Evolutionary conservation across 2,113 vertebrate species (phyloP), one percentile per base, ranked within the genome.

Genomic region (Junco hyemalis): DNA sequence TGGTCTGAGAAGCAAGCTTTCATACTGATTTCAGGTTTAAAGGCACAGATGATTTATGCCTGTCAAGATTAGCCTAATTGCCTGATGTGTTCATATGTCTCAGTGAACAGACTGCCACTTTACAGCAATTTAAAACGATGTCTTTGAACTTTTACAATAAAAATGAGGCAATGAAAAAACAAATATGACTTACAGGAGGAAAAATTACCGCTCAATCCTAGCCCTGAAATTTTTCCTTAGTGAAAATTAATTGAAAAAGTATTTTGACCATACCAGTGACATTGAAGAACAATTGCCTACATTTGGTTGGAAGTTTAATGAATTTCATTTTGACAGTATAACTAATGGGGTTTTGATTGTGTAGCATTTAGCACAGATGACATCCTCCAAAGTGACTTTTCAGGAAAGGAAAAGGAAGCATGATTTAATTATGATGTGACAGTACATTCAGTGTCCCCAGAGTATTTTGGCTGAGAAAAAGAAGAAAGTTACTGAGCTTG

Each of bases 281-380:
- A 74, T 18, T 77, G 80, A 93, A 78, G 82, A 90, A 86, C 38
- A 92, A 86, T 83, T 77, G n/a, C 44, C 47, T 86, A 59, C 35
- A 68, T 83, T 86, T 3, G 1, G 20, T 23, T 70, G 28, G 64
- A 94, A 86, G 38, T 86, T 65, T 38, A 92, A 92, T 70, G 64
- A 90, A 83, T 81, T 81, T 65, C 18, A 22, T 86, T 90, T 88
- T 96, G 79, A 92, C 82, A 88, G 35, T 78, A 42, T 44, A 77
- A 92, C 50, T 93, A 95, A 88, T 74, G 56, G 47, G 29, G 63
- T 77, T 96, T 94, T 92, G 60, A 95, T n/a, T 86, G 80, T 81
- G 64, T 76, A 63, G 20, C 29, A 17, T 93, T 92, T 71, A 93
- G 21, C 33, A 36, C 6, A 63, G 66, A 86, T 60, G 66, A 92